Evolutionary conservation across 2,888 invertebrate genomes (phyloP).

Genomic region (Drosophila paramelanica): DNA sequence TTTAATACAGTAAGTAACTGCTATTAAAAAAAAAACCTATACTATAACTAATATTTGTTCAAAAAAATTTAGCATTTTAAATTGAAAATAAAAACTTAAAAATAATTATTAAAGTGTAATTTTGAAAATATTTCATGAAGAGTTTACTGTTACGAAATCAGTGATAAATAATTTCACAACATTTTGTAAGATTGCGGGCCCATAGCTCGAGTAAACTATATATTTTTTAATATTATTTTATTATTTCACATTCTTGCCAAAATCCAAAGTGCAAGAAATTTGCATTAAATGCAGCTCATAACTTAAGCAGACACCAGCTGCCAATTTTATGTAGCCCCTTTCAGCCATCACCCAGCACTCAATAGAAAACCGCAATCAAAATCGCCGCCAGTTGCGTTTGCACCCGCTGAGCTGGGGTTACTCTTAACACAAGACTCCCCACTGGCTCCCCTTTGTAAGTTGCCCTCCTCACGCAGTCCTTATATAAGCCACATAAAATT

Average conservation of each 20-base stretch:
- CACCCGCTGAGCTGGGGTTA: slow-evolving; percentile 42
- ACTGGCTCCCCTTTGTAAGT: background rate
- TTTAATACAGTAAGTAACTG: no score
- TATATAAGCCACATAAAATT: slow-evolving; percentile 71
- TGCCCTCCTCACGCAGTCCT: slow-evolving; percentile 18
- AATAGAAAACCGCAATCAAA: slow-evolving; percentile 50
- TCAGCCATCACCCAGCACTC: background rate
- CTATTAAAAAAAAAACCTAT: no score
- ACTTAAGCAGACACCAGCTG: slow-evolving; percentile 28
- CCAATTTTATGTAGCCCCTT: slow-evolving; percentile 35
- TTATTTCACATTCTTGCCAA: slow-evolving; percentile 19
- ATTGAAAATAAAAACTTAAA: no score
- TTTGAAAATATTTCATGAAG: no score
- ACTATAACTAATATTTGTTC: no score
- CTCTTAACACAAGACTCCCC: background rate
- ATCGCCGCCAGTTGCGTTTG: slow-evolving; percentile 36
- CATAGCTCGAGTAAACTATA: background rate
- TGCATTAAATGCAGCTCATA: slow-evolving; percentile 21
- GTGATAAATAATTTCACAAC: background rate
- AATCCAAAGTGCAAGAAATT: slow-evolving; percentile 12
- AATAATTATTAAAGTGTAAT: no score
- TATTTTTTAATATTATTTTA: slow-evolving; percentile 16
- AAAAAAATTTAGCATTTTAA: no score
- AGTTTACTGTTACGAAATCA: background rate
- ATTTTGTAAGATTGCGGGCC: background rate